Base-by-base conservation (phyloP, 2,113 vertebrate species). In the Garra rufa region DNA sequence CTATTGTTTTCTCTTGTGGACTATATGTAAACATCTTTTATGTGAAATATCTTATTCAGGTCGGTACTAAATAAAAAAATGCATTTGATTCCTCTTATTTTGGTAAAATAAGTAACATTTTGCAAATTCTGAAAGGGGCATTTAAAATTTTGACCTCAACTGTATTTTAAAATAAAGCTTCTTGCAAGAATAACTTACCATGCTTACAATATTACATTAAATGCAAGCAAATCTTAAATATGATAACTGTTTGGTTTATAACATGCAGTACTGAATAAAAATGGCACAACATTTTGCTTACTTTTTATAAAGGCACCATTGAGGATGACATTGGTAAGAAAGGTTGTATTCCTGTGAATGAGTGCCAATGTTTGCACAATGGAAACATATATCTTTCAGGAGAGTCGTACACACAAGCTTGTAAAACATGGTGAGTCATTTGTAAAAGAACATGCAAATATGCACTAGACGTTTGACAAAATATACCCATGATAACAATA, bases 291-390 rank as follows among this genome's bases (percentile, higher is more conserved):
- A 44, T 44, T 44, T 44, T 44, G 43, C 43, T 44, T 44, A 44
- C 43, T 44, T 44, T 44, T 26, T 79, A 34, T 10, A 74, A 82
- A 99, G 98, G 92, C 83, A 98, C 94, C 4, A 93, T 99, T 10
- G 93, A 96, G 79, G 97, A 99, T 83, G 96, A 99, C 61, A 90
- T 98, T 73, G 92, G 85, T 1, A 76, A 93, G 15, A 86, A 21
- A 17, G 96, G 96, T 71, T 99, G 98, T 57, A 71, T 79, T 81
- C 76, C 83, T 44, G 61, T 81, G 10, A n/a, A 26, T 17, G 0
- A 80, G 8, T 89, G 88, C 10, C 76, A 80, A 17, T 89, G 88
- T 48, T 6, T 9, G 7, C 85, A 87, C 15, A 59, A 81, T 76
- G 81, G 57, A 3, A 8, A 28, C 61, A n/a, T 9, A 13, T 88